phyloP scores from a whole-genome alignment of 2,113 vertebrate genomes.

The Podarcis raffonei region DNA sequence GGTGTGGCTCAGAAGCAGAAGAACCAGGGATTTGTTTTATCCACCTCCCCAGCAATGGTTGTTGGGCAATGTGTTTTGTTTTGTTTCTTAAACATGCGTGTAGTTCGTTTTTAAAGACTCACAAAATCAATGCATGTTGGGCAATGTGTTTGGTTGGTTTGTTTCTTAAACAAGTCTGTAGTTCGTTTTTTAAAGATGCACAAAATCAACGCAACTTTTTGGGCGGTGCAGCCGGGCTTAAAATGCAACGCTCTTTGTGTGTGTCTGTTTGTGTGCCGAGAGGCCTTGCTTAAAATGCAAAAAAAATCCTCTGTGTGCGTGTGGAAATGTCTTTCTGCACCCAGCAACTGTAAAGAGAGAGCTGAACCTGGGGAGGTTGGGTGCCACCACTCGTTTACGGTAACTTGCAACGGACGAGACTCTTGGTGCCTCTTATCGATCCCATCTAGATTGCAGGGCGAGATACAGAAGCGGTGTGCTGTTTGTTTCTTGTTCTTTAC shows the following conservation, averaged over 20 bases:
- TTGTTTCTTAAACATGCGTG: no score
- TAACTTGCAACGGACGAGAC: conserved; percentile 39
- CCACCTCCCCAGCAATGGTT: no score
- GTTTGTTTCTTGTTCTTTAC: conserved; percentile 47
- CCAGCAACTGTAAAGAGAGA: neutral
- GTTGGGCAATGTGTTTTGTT: neutral
- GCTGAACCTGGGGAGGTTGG: neutral
- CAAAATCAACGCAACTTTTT: neutral
- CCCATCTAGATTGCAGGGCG: conserved; percentile 42
- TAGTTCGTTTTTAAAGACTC: neutral
- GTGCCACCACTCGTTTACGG: neutral
- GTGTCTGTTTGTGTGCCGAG: no score
- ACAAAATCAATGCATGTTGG: neutral
- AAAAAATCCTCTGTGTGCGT: neutral
- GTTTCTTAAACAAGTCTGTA: no score
- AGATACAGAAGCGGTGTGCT: conserved; percentile 39
- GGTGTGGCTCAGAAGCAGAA: neutral
- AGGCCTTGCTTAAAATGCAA: neutral
- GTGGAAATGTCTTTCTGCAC: no score
- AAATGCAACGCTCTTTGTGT: neutral
- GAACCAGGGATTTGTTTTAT: no score
- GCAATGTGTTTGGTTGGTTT: neutral
- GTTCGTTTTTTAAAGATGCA: neutral
- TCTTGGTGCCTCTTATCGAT: conserved; percentile 21
- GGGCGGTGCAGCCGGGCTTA: neutral